Evolutionary conservation across 2,888 invertebrate species (phyloP), one percentile per base, ranked within the genome.

Genomic region (Microplitis manilae): DNA sequence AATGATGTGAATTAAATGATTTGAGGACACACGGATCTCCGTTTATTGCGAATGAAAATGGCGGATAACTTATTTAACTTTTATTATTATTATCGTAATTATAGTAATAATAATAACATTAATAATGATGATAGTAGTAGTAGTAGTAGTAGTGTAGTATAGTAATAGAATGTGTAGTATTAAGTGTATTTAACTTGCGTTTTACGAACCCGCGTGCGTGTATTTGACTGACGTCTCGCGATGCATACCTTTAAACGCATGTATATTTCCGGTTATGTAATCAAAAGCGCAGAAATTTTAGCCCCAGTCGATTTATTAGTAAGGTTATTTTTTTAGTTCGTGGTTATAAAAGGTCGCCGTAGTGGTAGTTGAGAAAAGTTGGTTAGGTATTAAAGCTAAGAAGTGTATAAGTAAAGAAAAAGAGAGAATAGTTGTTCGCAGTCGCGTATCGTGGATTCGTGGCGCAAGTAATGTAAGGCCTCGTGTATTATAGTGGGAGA

Each of bases 401-500:
- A 73, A 67, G 30, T 13, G 7, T 41, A 13, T 50, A 50, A 50
- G 50, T 8, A 15, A 64, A 76, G 68, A 68, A 72, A 76, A 59
- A 60, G 41, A 65, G 59, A 72, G 17, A 62, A 13, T 62, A 72
- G 71, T 50, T 50, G 41, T 68, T 67, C n/a, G 38, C 67, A 20
- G 67, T 50, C 50, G 38, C 41, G 61, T 61, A 72, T 73, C 60
- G 50, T 39, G 64, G 62, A 62, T 64, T 30, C 41, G 64, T 64
- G 61, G 61, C 60, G 71, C 71, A 71, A 71, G 71, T 71, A 15
- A 39, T 68, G 50, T 41, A 68, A 39, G 61, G 64, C 68, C 69
- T 69, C 68, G 65, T 71, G 71, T 70, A 60, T 41, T 41, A 67
- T 75, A 77, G 77, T 77, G 77, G 71, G 77, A 77, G 77, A 77